Percentiles rank a stretch among this genome's conserved stretches.
phyloP scores from a whole-genome alignment of 1,140 invertebrate species.

The Listronotus oregonensis region DNA sequence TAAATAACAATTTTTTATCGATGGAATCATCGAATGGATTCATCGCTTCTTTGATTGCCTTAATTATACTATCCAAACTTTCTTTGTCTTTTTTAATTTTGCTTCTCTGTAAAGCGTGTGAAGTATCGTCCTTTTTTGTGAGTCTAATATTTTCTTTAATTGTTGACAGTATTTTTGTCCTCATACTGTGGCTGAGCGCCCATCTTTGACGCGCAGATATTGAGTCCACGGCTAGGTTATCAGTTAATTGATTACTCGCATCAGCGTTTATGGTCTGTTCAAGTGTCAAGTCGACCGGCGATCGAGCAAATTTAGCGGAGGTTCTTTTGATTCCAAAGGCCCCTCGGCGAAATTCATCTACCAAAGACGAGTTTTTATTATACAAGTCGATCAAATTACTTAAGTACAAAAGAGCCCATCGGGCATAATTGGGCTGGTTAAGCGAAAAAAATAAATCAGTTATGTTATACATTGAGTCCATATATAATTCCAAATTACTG shows the following conservation, averaged over 20 bases:
- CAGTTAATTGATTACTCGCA: constrained; percentile 45
- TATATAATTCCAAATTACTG: constrained; percentile 44
- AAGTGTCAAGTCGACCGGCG: constrained; percentile 40
- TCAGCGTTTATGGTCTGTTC: constrained; percentile 44
- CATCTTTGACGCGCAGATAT: constrained; percentile 49
- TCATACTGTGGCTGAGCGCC: constrained; percentile 45
- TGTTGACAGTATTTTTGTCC: too few species aligned
- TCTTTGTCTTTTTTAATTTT: too few species aligned
- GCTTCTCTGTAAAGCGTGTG: too few species aligned
- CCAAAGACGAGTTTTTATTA: constrained; percentile 33
- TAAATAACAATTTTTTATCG: too few species aligned
- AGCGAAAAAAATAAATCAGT: constrained; percentile 45
- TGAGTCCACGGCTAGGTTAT: constrained; percentile 41
- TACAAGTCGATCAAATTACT: constrained; percentile 34
- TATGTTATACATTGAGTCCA: constrained; percentile 44
- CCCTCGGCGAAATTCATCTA: constrained; percentile 34
- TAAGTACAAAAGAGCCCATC: constrained; percentile 39
- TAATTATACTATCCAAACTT: too few species aligned
- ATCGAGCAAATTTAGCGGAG: constrained; percentile 13
- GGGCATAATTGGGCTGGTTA: constrained; percentile 48
- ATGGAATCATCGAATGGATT: too few species aligned
- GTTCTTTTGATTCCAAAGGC: constrained; percentile 39
- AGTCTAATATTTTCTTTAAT: too few species aligned
- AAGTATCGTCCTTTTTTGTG: too few species aligned
- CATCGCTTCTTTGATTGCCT: too few species aligned